Conservation (phyloP, 2,888 invertebrate genomes). For the Abrostola triplasia region DNA sequence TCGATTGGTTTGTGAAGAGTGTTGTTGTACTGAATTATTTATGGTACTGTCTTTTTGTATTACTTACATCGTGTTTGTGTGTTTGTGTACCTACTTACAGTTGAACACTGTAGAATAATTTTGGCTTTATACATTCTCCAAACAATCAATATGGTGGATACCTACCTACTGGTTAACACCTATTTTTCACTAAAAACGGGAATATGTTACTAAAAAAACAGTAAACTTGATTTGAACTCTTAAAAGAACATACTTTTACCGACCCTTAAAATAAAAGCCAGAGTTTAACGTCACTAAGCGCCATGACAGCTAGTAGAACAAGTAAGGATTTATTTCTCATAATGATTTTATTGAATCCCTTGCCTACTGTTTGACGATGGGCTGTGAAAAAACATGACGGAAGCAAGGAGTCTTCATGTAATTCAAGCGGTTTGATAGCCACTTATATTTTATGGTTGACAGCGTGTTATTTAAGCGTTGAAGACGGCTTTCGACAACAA, state of each 20-base stretch:
- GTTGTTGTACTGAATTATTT: constrained; percentile 2
- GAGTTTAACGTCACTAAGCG: too few relatives aligned
- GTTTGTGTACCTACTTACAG: not conserved
- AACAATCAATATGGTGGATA: too few relatives aligned
- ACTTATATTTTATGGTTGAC: constrained; percentile 52
- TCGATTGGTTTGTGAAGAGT: constrained; percentile 46
- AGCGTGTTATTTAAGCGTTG: constrained; percentile 59
- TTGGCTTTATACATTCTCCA: too few relatives aligned
- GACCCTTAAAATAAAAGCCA: too few relatives aligned
- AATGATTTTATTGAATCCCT: constrained; percentile 25
- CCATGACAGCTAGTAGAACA: not conserved
- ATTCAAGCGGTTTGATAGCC: constrained; percentile 47
- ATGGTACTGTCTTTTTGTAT: constrained; percentile 1
- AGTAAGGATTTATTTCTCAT: not conserved
- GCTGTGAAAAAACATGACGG: constrained; percentile 34
- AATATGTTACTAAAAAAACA: too few relatives aligned
- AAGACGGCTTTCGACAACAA: constrained; percentile 62
- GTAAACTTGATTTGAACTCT: too few relatives aligned
- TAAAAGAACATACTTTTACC: too few relatives aligned
- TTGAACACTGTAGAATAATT: too few relatives aligned
- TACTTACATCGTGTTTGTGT: not conserved
- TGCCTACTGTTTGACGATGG: constrained; percentile 27
- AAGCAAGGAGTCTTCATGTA: constrained; percentile 44
- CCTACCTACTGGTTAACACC: too few relatives aligned
- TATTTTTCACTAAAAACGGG: too few relatives aligned